These are phyloP conservation scores for Macrochelys suwanniensis DNA, from an alignment of 2,797 vertebrate genomes.

Conservation along the genomic window DNA sequence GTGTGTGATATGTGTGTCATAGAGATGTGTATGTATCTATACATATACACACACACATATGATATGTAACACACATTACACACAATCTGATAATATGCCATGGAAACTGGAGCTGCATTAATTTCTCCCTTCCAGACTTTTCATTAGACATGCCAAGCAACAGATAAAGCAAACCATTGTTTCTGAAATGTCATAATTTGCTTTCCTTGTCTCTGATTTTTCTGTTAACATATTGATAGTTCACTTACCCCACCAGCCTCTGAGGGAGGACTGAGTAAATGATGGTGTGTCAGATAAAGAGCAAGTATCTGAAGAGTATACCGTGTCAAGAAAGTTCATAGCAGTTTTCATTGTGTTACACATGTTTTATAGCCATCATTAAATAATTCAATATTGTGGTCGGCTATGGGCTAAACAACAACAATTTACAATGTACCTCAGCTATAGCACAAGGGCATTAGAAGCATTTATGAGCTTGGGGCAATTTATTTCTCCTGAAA, in stretches of 20 bases:
- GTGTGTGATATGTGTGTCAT: background rate
- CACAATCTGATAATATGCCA: background rate
- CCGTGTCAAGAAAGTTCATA: constrained; percentile 46
- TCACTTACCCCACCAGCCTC: constrained; percentile 28
- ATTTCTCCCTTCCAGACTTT: background rate
- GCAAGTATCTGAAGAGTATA: constrained; percentile 22
- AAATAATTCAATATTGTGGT: constrained; percentile 51
- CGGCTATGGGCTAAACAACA: constrained; percentile 26
- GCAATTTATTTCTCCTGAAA: constrained; percentile 34
- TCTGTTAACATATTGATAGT: constrained; percentile 14
- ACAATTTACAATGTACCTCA: constrained; percentile 9
- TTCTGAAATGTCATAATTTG: constrained; percentile 44
- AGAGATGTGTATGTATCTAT: background rate
- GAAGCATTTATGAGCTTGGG: constrained; percentile 55
- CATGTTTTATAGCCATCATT: constrained; percentile 37
- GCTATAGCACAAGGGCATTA: constrained; percentile 27
- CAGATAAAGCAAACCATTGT: background rate
- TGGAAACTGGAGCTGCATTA: background rate
- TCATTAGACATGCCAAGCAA: background rate
- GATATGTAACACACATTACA: background rate
- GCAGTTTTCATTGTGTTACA: constrained; percentile 37
- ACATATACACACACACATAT: background rate
- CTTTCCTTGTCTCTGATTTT: constrained; percentile 44
- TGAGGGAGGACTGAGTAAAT: constrained; percentile 30
- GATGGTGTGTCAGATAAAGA: constrained; percentile 45